Conservation (phyloP, 2,797 vertebrate species). For the Linurgus olivaceus region DNA sequence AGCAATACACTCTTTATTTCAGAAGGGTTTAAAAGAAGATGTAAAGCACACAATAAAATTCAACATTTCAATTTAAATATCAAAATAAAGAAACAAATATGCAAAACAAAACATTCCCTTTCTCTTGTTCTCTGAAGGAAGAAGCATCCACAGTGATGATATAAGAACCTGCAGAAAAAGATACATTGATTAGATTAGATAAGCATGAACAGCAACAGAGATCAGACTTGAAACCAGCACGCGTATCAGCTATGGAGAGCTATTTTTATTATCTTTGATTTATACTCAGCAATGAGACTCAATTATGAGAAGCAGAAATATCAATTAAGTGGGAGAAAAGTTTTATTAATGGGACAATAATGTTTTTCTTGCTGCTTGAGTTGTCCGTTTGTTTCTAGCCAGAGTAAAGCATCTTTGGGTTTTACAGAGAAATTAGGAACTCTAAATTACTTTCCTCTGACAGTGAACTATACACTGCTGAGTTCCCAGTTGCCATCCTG, state of each 20-base stretch:
- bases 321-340: slow-evolving; percentile 45
- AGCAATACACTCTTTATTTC: neutral
- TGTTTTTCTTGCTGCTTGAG: slow-evolving; percentile 34
- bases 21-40: neutral
- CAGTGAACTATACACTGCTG: neutral
- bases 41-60: neutral
- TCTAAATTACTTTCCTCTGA: neutral
- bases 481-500: neutral
- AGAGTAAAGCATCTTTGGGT: neutral
- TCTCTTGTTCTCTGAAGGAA: slow-evolving; percentile 6
- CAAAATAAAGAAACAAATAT: neutral
- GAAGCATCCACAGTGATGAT: neutral
- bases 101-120: neutral
- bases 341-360: slow-evolving; percentile 57
- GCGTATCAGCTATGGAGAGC: neutral
- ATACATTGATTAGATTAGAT: slow-evolving; percentile 65
- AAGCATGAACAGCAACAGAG: slow-evolving; percentile 50
- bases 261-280: slow-evolving; percentile 63
- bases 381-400: neutral
- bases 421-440: neutral
- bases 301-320: slow-evolving; percentile 46
- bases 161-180: slow-evolving; percentile 18
- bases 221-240: slow-evolving; percentile 39
- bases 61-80: slow-evolving; percentile 3
- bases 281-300: neutral